Conservation (phyloP, 2,113 vertebrate genomes). For the Daubentonia madagascariensis region DNA sequence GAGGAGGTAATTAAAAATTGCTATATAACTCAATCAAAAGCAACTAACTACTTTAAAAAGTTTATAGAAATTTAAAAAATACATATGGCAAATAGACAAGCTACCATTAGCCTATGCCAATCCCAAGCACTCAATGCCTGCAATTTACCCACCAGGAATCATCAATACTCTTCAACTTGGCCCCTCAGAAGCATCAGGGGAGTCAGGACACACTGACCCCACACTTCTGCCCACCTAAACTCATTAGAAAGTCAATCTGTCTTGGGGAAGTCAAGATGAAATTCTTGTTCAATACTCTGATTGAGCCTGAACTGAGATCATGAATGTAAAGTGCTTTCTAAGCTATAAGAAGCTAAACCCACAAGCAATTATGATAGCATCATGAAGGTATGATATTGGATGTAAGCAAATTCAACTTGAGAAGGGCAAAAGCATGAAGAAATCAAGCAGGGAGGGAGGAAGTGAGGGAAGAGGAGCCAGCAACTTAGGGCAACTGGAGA, state of each 20-base stretch:
- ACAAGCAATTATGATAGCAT: not conserved
- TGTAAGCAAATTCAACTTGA: not conserved
- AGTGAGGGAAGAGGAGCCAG: not conserved
- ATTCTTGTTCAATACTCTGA: not conserved
- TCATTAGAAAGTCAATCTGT: not conserved
- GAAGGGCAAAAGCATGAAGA: not conserved
- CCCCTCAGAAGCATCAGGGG: not conserved
- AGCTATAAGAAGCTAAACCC: not conserved
- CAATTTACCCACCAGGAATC: constrained; percentile 49
- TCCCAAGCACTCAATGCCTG: constrained; percentile 10
- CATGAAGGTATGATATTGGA: not conserved
- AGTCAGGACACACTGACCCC: not conserved
- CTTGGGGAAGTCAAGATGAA: not conserved
- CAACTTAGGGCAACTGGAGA: not conserved
- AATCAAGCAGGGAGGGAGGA: not conserved
- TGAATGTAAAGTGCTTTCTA: not conserved
- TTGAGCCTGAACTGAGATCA: not conserved
- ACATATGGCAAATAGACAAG: not conserved
- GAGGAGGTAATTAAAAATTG: not conserved
- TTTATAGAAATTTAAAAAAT: not conserved
- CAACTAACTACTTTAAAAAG: constrained; percentile 36
- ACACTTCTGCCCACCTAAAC: not conserved
- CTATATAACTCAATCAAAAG: constrained; percentile 23
- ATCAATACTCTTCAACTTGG: not conserved
- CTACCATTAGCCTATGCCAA: not conserved